A percentile compares a stretch with the other conserved stretches of the same genome.
phyloP scores from a whole-genome alignment of 2,113 vertebrate genomes.

The Sorex araneus region DNA sequence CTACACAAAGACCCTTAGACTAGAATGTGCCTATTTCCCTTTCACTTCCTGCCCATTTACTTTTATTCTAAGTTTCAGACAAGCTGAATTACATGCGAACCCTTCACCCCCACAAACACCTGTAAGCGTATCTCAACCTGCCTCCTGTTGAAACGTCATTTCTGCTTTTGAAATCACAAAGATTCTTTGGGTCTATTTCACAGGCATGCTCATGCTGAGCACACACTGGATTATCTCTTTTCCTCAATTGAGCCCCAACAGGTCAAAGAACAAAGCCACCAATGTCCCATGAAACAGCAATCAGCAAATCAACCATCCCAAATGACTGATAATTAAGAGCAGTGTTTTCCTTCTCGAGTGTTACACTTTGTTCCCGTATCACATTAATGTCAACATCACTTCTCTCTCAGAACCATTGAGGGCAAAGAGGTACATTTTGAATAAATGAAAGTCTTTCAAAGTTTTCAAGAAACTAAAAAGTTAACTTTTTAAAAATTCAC shows the following conservation, averaged over 20 bases:
- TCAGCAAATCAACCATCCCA: neutral
- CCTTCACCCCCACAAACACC: rapidly evolving
- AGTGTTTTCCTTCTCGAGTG: neutral
- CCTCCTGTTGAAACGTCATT: neutral
- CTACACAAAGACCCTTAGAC: neutral
- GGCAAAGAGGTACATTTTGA: neutral
- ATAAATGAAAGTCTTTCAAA: neutral
- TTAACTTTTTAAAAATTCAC: neutral
- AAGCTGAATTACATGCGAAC: too few relatives aligned
- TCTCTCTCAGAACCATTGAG: neutral
- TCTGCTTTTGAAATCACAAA: neutral
- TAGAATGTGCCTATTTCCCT: neutral
- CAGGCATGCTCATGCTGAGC: neutral
- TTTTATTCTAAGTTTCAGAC: neutral
- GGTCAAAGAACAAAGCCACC: neutral
- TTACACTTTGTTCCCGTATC: neutral
- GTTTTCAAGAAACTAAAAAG: neutral
- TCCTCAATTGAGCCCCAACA: neutral
- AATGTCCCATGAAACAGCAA: neutral
- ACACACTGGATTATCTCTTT: neutral
- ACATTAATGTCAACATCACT: neutral
- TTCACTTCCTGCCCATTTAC: neutral
- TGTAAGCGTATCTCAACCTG: too few relatives aligned
- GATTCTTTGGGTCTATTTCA: neutral
- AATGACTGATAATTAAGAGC: neutral